phyloP scores from a whole-genome alignment of 2,113 vertebrate species.

The Mola mola region DNA sequence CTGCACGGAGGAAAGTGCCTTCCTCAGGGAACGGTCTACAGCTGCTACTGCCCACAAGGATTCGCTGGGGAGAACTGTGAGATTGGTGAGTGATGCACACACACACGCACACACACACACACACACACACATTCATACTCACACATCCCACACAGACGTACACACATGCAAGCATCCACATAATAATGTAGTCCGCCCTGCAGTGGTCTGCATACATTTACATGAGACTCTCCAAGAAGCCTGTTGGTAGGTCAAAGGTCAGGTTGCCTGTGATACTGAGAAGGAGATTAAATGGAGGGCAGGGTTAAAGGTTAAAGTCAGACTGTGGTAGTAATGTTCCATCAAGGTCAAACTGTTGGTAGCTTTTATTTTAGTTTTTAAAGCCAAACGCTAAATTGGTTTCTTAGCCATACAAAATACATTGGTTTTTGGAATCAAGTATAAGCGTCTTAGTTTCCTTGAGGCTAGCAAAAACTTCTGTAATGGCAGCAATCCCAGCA shows the following conservation, averaged over 20 bases:
- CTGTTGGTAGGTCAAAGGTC: slow-evolving; percentile 51
- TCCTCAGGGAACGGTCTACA: slow-evolving; percentile 84
- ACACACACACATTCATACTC: slow-evolving; percentile 8
- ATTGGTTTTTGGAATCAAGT: slow-evolving; percentile 8
- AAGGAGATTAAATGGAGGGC: slow-evolving; percentile 8
- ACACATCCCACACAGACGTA: not conserved
- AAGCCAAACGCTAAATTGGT: slow-evolving; percentile 26
- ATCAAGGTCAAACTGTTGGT: slow-evolving; percentile 24
- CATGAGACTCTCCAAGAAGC: slow-evolving; percentile 7
- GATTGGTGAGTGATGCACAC: slow-evolving; percentile 85
- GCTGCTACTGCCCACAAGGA: slow-evolving; percentile 90
- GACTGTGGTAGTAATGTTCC: not conserved
- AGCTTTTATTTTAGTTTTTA: slow-evolving; percentile 18
- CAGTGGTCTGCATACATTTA: slow-evolving; percentile 1
- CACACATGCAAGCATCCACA: not conserved
- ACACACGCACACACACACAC: slow-evolving; percentile 10
- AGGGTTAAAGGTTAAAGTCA: slow-evolving; percentile 45
- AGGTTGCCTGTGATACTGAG: slow-evolving; percentile 29
- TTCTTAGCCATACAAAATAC: slow-evolving; percentile 7
- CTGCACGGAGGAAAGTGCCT: slow-evolving; percentile 90
- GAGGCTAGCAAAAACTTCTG: too few relatives aligned
- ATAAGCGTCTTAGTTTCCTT: not conserved
- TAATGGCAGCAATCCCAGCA: too few relatives aligned
- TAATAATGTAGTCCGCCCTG: slow-evolving; percentile 20
- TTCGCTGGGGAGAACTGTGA: slow-evolving; percentile 95